phyloP scores from a whole-genome alignment of 64 coral and sea anemone genomes.

The Pocillopora damicornis region DNA sequence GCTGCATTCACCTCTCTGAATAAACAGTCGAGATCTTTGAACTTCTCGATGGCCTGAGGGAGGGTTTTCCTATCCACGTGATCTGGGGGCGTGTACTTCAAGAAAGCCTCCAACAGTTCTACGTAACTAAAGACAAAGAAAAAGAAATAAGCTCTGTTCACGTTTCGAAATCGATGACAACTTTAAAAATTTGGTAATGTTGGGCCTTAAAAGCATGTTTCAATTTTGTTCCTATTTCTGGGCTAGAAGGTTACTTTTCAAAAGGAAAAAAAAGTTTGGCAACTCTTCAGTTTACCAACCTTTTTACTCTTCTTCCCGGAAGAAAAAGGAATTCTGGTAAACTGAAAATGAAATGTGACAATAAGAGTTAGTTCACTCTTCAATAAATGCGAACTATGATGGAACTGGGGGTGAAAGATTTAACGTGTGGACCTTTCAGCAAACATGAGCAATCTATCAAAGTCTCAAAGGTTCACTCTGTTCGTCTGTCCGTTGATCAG shows the following conservation, averaged over 20 bases:
- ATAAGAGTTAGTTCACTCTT: not conserved
- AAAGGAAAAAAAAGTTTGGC: not conserved
- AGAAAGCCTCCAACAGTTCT: slow-evolving; percentile 64
- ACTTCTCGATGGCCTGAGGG: slow-evolving; percentile 60
- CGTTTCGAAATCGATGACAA: too few species aligned
- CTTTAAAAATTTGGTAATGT: too few species aligned
- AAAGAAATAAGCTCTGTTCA: not conserved
- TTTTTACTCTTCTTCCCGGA: slow-evolving; percentile 57
- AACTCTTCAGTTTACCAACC: slow-evolving; percentile 13
- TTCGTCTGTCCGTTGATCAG: too few species aligned
- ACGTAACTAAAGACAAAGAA: slow-evolving; percentile 62
- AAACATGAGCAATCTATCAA: too few species aligned
- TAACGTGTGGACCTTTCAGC: too few species aligned
- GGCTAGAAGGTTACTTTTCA: not conserved
- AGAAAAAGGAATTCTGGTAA: slow-evolving; percentile 71
- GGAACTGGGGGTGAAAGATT: too few species aligned
- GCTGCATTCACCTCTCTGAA: slow-evolving; percentile 70
- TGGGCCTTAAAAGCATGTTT: too few species aligned
- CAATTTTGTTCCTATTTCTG: too few species aligned
- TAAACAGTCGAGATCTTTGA: slow-evolving; percentile 67
- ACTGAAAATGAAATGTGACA: slow-evolving; percentile 31
- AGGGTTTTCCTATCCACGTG: slow-evolving; percentile 73
- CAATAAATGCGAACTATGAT: too few species aligned
- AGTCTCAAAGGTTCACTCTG: too few species aligned
- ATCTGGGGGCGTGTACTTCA: slow-evolving; percentile 61